These are phyloP conservation scores for Tetramorium simillimum DNA, from an alignment of 1,140 invertebrate species.

Conservation along the genomic window DNA sequence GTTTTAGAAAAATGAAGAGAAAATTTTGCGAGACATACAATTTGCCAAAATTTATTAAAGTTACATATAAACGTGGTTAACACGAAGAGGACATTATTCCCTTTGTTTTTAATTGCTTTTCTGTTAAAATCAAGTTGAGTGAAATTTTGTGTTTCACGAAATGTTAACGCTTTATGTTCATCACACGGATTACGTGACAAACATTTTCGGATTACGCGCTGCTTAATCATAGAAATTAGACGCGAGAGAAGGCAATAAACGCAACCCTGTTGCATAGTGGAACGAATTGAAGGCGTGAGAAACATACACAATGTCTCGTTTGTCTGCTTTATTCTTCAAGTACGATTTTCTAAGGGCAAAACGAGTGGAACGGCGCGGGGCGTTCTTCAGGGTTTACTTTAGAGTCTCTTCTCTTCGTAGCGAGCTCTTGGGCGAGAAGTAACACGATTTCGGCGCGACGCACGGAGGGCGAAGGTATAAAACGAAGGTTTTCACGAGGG, in stretches of 20 bases:
- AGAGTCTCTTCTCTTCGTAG: slow-evolving; percentile 1
- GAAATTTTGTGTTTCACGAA: background rate
- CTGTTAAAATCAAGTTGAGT: background rate
- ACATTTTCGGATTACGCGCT: background rate
- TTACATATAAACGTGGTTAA: background rate
- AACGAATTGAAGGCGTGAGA: slow-evolving; percentile 9
- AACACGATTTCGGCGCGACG: slow-evolving; percentile 36
- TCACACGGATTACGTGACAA: background rate
- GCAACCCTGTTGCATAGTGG: background rate
- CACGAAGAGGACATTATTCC: background rate
- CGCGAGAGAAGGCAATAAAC: slow-evolving; percentile 26
- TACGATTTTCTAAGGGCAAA: slow-evolving; percentile 27
- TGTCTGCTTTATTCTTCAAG: slow-evolving; percentile 27
- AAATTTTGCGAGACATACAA: background rate
- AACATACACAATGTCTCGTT: slow-evolving; percentile 2
- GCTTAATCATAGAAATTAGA: slow-evolving; percentile 8
- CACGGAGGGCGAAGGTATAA: background rate
- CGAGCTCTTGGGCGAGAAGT: slow-evolving; percentile 13
- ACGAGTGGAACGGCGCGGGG: background rate
- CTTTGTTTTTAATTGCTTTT: background rate
- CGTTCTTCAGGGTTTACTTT: slow-evolving; percentile 19
- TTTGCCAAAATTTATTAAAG: background rate
- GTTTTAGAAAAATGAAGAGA: background rate
- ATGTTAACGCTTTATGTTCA: background rate
- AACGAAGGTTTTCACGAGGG: slow-evolving; percentile 42